These are phyloP conservation scores for Danionella dracula DNA, from an alignment of 2,797 vertebrate species.

Conservation along the genomic window DNA sequence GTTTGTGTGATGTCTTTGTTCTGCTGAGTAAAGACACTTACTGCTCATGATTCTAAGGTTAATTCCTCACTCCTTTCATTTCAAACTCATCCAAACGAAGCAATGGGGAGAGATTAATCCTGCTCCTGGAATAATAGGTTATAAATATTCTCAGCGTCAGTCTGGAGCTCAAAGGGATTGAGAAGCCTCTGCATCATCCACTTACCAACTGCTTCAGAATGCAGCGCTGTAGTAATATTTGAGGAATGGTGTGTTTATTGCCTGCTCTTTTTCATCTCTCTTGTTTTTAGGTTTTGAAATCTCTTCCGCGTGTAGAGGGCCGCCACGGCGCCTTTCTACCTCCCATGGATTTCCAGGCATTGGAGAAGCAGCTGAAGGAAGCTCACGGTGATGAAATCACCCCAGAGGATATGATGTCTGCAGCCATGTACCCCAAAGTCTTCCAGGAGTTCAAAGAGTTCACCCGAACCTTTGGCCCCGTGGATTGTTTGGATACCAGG, in stretches of 20 bases:
- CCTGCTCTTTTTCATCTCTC: not conserved
- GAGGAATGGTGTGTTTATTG: not conserved
- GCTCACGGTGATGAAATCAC: constrained; percentile 78
- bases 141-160: constrained; percentile 28
- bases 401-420: constrained; percentile 86
- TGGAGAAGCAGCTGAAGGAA: constrained; percentile 71
- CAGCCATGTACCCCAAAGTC: constrained; percentile 90
- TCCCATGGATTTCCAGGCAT: constrained; percentile 72
- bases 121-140: constrained; percentile 14
- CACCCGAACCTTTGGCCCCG: constrained; percentile 78
- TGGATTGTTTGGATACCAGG: constrained; percentile 85
- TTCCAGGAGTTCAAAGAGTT: constrained; percentile 87
- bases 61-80: not conserved
- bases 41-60: not conserved
- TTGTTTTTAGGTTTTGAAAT: constrained; percentile 79
- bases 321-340: constrained; percentile 83
- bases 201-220: constrained; percentile 24
- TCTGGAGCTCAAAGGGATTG: constrained; percentile 26
- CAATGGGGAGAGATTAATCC: constrained; percentile 30
- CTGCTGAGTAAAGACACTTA: not conserved
- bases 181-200: constrained; percentile 1
- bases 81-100: constrained; percentile 30
- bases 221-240: not conserved
- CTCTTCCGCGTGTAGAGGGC: constrained; percentile 78
- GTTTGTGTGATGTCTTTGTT: not conserved